Conservation (phyloP, 1,140 invertebrate species). For the Acromyrmex heyeri region DNA sequence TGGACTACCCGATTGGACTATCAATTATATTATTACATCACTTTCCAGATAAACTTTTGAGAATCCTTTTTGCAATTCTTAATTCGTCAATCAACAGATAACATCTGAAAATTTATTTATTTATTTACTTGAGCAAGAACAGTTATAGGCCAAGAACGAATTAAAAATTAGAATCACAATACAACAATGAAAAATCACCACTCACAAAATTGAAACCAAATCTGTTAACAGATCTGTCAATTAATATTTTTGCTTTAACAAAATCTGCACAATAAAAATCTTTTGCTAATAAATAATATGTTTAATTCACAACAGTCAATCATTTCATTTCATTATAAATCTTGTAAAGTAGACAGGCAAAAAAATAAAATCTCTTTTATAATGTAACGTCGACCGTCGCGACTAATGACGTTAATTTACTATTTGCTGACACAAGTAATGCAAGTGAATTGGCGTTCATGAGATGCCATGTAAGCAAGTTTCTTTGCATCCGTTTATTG, state of each 20-base stretch:
- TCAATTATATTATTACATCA: conserved; percentile 1
- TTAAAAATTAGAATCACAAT: too few relatives aligned
- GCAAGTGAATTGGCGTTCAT: background rate
- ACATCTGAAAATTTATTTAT: background rate
- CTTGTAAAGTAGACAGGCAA: too few relatives aligned
- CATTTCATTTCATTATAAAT: too few relatives aligned
- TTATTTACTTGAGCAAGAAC: too few relatives aligned
- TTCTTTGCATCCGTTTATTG: background rate
- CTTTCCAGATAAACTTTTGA: background rate
- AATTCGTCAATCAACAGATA: background rate
- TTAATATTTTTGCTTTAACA: too few relatives aligned
- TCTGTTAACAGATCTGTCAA: too few relatives aligned
- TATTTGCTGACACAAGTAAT: background rate
- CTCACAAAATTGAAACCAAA: too few relatives aligned
- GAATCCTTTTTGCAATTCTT: background rate
- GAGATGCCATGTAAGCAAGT: background rate
- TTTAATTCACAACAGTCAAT: too few relatives aligned
- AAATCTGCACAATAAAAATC: too few relatives aligned
- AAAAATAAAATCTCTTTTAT: background rate
- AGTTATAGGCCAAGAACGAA: too few relatives aligned
- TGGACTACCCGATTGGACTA: background rate
- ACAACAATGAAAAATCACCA: too few relatives aligned
- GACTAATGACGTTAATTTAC: conserved; percentile 3
- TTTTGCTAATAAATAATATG: too few relatives aligned
- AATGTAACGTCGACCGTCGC: background rate